These are phyloP conservation scores for Pantherophis guttatus DNA, from an alignment of 2,113 vertebrate genomes.

Conservation along the genomic window DNA sequence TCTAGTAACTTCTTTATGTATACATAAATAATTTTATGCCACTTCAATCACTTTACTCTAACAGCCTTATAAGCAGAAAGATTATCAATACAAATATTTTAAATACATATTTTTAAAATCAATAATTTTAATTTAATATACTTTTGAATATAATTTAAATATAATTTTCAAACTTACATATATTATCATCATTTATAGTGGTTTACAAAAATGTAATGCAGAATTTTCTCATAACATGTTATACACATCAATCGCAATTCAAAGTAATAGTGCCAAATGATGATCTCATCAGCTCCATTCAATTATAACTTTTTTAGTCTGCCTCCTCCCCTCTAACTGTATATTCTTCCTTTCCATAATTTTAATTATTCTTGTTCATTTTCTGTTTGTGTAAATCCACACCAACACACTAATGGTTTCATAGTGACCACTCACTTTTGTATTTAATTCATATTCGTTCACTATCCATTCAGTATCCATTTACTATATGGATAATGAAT, in stretches of 20 bases:
- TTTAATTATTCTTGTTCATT: too few species aligned
- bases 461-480: too few species aligned
- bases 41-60: background rate
- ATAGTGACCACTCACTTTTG: too few species aligned
- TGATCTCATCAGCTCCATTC: too few species aligned
- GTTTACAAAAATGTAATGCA: background rate
- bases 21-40: background rate
- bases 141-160: background rate
- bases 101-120: background rate
- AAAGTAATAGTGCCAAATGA: too few species aligned
- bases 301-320: too few species aligned
- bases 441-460: too few species aligned
- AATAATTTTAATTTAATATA: background rate
- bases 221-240: background rate
- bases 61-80: background rate
- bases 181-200: background rate
- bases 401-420: too few species aligned
- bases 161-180: background rate
- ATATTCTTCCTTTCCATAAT: too few species aligned
- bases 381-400: too few species aligned
- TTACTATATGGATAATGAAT: too few species aligned
- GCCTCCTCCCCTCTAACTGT: too few species aligned
- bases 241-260: background rate
- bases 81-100: background rate
- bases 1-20: background rate